phyloP scores from a whole-genome alignment of 2,113 vertebrate genomes.

The Hydrolagus affinis region DNA sequence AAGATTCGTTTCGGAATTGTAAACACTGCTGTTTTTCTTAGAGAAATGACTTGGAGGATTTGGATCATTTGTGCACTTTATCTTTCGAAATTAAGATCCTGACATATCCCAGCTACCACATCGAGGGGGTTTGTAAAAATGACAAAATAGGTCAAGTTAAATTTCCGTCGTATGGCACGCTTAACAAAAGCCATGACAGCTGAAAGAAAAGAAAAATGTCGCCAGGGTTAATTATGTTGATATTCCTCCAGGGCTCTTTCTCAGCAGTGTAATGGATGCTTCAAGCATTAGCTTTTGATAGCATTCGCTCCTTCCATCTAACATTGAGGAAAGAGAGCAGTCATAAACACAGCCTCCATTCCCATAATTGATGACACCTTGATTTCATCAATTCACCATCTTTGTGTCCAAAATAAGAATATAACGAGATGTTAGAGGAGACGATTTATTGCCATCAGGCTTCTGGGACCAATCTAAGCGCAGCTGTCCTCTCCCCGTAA shows the following conservation, averaged over 20 bases:
- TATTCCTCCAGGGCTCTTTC: neutral
- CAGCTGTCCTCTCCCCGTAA: constrained; percentile 19
- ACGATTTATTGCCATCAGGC: constrained; percentile 30
- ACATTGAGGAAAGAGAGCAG: neutral
- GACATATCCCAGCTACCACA: neutral
- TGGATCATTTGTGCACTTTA: constrained; percentile 1
- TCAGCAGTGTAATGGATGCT: constrained; percentile 8
- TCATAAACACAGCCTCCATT: constrained; percentile 23
- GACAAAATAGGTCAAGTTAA: constrained; percentile 26
- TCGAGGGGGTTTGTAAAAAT: neutral
- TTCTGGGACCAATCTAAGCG: constrained; percentile 29
- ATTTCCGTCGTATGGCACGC: neutral
- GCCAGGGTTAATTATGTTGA: neutral
- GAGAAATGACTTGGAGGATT: neutral
- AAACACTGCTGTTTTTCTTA: constrained; percentile 13
- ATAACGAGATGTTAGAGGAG: constrained; percentile 14
- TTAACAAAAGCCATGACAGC: constrained; percentile 4
- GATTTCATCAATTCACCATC: constrained; percentile 11
- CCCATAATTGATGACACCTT: constrained; percentile 28
- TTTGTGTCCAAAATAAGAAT: constrained; percentile 28
- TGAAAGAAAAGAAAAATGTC: neutral
- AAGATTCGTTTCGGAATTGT: neutral
- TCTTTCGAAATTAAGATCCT: constrained; percentile 24
- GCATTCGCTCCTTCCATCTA: neutral
- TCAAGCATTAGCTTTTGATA: neutral